Percentiles rank a stretch among this genome's conserved stretches.
Conservation (phyloP, 1,140 invertebrate species). For the Drosophila bocki region DNA sequence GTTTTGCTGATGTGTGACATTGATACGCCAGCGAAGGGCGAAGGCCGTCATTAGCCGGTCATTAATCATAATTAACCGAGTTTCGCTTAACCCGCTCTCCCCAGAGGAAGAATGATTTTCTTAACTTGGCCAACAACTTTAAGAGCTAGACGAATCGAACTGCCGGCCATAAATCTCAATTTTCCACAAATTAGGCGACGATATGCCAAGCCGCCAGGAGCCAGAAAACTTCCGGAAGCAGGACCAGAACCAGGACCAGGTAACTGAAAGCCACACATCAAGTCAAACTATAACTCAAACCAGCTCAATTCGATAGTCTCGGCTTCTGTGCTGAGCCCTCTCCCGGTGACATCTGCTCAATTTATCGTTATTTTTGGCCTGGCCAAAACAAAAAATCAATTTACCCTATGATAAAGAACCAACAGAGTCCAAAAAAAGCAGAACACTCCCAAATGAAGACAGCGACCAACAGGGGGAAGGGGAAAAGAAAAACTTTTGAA, state of each 20-base stretch:
- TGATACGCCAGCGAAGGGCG: slow-evolving; percentile 19
- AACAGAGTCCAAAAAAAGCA: slow-evolving; percentile 10
- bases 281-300: slow-evolving; percentile 75
- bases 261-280: slow-evolving; percentile 72
- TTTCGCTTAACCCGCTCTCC: slow-evolving; percentile 18
- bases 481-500: slow-evolving; percentile 43
- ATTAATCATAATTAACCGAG: slow-evolving; percentile 74
- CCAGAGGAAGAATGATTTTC: background rate
- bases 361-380: slow-evolving; percentile 78
- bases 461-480: background rate
- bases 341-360: slow-evolving; percentile 77
- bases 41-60: slow-evolving; percentile 62
- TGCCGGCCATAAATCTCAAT: slow-evolving; percentile 76
- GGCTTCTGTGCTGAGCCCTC: slow-evolving; percentile 11
- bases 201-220: slow-evolving; percentile 58
- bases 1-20: slow-evolving; percentile 53
- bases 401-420: slow-evolving; percentile 74
- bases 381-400: slow-evolving; percentile 76
- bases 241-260: slow-evolving; percentile 25
- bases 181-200: slow-evolving; percentile 79
- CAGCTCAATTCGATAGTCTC: slow-evolving; percentile 47
- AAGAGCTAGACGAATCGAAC: slow-evolving; percentile 33
- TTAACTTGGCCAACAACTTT: slow-evolving; percentile 47
- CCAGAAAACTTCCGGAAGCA: slow-evolving; percentile 1
- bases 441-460: slow-evolving; percentile 23